Percentiles rank a stretch among this genome's conserved stretches.
Evolutionary conservation across 2,888 invertebrate genomes (phyloP).

Genomic region (Ecdyonurus torrentis): DNA sequence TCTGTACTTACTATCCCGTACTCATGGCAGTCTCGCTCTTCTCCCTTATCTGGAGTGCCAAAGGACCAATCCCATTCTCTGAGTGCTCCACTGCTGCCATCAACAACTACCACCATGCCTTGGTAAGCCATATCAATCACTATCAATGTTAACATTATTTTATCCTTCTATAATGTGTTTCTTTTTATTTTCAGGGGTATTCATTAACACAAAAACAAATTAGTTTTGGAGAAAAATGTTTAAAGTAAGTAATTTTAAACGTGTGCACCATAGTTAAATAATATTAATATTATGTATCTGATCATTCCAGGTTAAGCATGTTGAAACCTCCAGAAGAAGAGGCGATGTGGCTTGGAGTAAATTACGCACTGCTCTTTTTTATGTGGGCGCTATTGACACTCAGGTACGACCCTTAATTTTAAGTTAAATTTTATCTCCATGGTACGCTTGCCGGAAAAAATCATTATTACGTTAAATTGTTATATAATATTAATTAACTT

Average conservation of each 20-base stretch:
- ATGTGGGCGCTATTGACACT: slow-evolving; percentile 45
- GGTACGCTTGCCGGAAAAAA: too few relatives aligned
- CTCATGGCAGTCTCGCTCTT: slow-evolving; percentile 36
- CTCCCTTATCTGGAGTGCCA: slow-evolving; percentile 37
- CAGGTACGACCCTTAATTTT: too few relatives aligned
- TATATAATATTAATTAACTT: too few relatives aligned
- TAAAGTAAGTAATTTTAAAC: neutral
- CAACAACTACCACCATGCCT: neutral
- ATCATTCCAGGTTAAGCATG: slow-evolving; percentile 38
- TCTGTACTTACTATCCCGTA: slow-evolving; percentile 37
- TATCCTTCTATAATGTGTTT: neutral
- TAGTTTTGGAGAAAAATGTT: neutral
- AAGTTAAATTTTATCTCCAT: too few relatives aligned
- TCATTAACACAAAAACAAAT: neutral
- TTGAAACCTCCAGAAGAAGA: slow-evolving; percentile 40
- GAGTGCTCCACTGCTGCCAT: slow-evolving; percentile 26
- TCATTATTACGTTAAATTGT: too few relatives aligned
- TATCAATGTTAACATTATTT: neutral
- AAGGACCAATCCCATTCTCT: slow-evolving; percentile 34
- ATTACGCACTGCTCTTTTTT: slow-evolving; percentile 40
- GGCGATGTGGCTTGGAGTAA: slow-evolving; percentile 45
- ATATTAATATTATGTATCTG: too few relatives aligned
- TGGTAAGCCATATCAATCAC: neutral
- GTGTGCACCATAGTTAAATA: too few relatives aligned
- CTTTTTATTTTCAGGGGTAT: neutral